A percentile compares a stretch with the other conserved stretches of the same genome.
phyloP scores from a whole-genome alignment of 1,140 invertebrate species.

The Ostrea denselamellosa region DNA sequence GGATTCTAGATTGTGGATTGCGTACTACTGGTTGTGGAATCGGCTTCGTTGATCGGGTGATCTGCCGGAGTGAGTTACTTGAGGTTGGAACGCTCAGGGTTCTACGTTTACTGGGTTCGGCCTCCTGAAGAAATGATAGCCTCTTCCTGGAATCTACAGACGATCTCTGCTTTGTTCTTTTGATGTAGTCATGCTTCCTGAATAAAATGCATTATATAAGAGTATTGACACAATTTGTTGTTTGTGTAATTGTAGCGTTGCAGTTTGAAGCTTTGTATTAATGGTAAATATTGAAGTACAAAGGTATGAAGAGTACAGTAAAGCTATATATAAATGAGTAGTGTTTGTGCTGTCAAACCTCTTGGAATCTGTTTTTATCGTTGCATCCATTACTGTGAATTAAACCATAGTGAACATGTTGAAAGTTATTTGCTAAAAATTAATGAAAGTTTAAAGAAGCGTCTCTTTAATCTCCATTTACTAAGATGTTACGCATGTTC shows the following conservation, averaged over 20 bases:
- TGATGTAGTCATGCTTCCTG: neutral
- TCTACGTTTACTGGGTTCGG: neutral
- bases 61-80: neutral
- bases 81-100: neutral
- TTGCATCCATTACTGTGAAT: neutral
- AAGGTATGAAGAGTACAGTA: neutral
- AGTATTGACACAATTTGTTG: neutral
- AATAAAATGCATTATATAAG: neutral
- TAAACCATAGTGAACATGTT: neutral
- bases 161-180: neutral
- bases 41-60: neutral
- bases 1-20: neutral
- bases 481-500: neutral
- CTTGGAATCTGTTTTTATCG: neutral
- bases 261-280: too few species aligned
- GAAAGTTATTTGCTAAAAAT: conserved; percentile 1
- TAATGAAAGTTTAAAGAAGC: neutral
- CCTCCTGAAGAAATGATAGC: neutral
- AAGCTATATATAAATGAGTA: neutral
- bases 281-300: too few species aligned
- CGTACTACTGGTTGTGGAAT: neutral
- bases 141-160: neutral
- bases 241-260: too few species aligned
- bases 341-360: neutral
- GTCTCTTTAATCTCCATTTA: neutral